Conservation (phyloP, 2,888 invertebrate species). For the Pterostichus madidus region DNA sequence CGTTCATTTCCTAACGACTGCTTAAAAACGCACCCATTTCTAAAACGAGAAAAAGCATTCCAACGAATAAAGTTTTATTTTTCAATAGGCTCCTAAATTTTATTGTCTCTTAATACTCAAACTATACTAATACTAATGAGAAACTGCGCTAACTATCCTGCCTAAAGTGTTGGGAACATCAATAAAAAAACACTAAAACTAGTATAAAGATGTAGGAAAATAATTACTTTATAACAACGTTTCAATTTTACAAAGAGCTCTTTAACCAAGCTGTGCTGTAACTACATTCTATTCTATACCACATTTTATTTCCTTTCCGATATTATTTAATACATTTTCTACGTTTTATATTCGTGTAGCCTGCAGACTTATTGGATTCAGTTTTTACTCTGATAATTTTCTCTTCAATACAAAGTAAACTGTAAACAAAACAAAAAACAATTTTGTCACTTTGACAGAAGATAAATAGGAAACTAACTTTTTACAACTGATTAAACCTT, state of each 20-base stretch:
- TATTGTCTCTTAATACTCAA: conserved; percentile 41
- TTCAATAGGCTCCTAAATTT: conserved; percentile 55
- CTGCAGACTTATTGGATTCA: too few relatives aligned
- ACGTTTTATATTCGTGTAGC: not conserved
- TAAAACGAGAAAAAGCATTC: conserved; percentile 19
- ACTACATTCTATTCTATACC: conserved; percentile 11
- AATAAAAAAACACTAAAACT: conserved; percentile 59
- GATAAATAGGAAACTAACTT: too few relatives aligned
- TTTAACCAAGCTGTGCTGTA: not conserved
- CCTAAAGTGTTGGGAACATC: conserved; percentile 60
- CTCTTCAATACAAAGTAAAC: too few relatives aligned
- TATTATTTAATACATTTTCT: conserved; percentile 10
- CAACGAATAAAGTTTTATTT: conserved; percentile 49
- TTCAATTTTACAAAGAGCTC: conserved; percentile 54
- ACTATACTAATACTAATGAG: conserved; percentile 35
- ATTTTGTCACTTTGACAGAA: too few relatives aligned
- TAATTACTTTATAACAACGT: conserved; percentile 57
- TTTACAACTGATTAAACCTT: too few relatives aligned
- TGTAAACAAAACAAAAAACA: too few relatives aligned
- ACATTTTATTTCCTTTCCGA: conserved; percentile 29
- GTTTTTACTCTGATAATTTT: too few relatives aligned
- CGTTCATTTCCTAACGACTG: conserved; percentile 16
- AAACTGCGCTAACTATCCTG: conserved; percentile 32
- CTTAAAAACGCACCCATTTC: conserved; percentile 17
- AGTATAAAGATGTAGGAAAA: conserved; percentile 39